These are phyloP conservation scores for Xenopus petersii DNA, from an alignment of 2,797 vertebrate genomes.

Conservation along the genomic window DNA sequence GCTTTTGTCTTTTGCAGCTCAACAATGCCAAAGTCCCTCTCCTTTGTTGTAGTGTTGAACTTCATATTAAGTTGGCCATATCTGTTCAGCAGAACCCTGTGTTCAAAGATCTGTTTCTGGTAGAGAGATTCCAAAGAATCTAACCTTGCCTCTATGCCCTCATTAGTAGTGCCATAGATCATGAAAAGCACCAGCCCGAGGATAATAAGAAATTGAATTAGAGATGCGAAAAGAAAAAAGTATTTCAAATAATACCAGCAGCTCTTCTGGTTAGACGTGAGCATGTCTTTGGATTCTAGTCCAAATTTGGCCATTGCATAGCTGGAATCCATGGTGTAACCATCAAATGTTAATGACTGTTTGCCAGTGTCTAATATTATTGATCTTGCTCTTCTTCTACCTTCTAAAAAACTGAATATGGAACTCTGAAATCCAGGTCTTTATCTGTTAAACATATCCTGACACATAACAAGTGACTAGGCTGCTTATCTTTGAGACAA, in stretches of 20 bases:
- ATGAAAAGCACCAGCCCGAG: conserved; percentile 91
- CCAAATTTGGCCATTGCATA: conserved; percentile 69
- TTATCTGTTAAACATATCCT: not conserved
- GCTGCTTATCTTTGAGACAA: not conserved
- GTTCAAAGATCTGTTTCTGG: conserved; percentile 60
- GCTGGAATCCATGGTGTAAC: conserved; percentile 66
- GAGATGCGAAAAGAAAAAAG: conserved; percentile 87
- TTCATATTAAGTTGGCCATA: conserved; percentile 63
- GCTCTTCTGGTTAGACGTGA: conserved; percentile 63
- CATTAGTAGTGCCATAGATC: conserved; percentile 82
- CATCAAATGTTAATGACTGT: not conserved
- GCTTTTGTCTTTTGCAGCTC: conserved; percentile 53
- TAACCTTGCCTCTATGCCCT: conserved; percentile 69
- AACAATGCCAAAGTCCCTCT: conserved; percentile 57
- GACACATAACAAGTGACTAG: not conserved
- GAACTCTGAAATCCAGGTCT: not conserved
- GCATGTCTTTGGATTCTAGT: conserved; percentile 61
- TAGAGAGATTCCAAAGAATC: conserved; percentile 67
- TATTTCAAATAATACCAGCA: conserved; percentile 88
- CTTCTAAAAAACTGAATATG: too few relatives aligned
- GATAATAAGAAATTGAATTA: conserved; percentile 93
- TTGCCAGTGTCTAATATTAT: not conserved
- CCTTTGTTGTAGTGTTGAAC: conserved; percentile 64
- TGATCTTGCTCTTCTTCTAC: not conserved
- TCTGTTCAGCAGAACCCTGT: conserved; percentile 56